Base-by-base conservation (phyloP, 2,113 vertebrate genomes). In the Donacobius atricapilla region DNA sequence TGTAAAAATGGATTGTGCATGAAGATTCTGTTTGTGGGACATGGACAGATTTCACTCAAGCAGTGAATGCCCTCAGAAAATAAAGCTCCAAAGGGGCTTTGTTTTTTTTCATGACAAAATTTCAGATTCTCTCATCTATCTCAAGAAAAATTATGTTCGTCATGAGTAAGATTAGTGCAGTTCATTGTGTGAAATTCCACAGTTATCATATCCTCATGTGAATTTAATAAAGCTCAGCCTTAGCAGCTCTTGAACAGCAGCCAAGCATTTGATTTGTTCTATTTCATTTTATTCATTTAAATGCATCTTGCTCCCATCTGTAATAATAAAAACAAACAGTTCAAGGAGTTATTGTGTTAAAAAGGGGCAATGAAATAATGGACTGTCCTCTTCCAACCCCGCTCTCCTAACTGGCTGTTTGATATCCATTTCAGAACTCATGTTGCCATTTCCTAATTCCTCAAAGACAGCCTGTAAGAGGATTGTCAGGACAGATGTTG, bases 401-500 rank as follows among this genome's bases (percentile, higher is more conserved):
- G 28, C 33, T 42, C 19, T 18, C 83, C 48, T 39, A 48, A 40
- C 65, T 69, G 39, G n/a, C 39, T 88, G 80, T 89, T 82, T 92
- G 94, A 80, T 93, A 94, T 95, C 96, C 81, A 87, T 96, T 89
- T 88, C 94, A 94, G 86, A 96, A 90, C n/a, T 91, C 69, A 15
- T 87, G 83, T 87, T 97, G 83, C 51, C 73, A 82, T 94, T 90
- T 63, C 78, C 91, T 91, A 91, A 96, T 93, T 96, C 95, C 94
- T 86, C 85, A 58, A 83, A 83, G 88, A 50, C 84, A 93, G 95
- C 68, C 91, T 72, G 60, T 94, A 96, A 97, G 96, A 96, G 96
- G 96, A 97, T 97, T 97, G 91, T 79, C 79, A 84, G 94, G 83
- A 95, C 97, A 98, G 97, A 97, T 97, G 96, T 88, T 97, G 83